A percentile compares a stretch with the other conserved stretches of the same genome.
These are phyloP conservation scores for Spinus pinus DNA, from an alignment of 2,797 vertebrate species.

Conservation along the genomic window DNA sequence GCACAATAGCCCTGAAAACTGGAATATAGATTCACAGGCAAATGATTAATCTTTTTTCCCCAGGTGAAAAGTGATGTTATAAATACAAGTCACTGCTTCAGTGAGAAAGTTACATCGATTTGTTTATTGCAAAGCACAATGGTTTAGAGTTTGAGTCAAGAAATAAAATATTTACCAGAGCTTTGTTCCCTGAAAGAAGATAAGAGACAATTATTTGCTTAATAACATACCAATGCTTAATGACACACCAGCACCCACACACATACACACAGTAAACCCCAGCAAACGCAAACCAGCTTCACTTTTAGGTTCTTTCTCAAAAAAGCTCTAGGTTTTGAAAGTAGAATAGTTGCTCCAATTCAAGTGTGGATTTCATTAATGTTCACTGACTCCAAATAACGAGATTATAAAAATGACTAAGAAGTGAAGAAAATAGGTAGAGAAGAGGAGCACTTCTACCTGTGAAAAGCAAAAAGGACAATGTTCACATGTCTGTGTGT, in stretches of 20 bases:
- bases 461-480: neutral
- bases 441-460: neutral
- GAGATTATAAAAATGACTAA: slow-evolving; percentile 8
- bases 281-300: neutral
- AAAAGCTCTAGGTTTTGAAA: neutral
- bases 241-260: neutral
- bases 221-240: neutral
- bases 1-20: neutral
- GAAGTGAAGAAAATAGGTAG: neutral
- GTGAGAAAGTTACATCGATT: neutral
- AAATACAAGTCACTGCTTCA: neutral
- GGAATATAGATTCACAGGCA: neutral
- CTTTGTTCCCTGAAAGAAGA: neutral
- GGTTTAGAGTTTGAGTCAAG: neutral
- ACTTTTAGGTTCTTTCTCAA: neutral
- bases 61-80: neutral
- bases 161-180: neutral
- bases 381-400: slow-evolving; percentile 4
- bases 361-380: neutral
- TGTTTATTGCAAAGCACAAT: neutral
- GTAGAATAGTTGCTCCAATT: neutral
- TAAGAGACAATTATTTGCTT: neutral
- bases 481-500: neutral
- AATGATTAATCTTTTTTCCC: neutral
- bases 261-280: neutral